A percentile compares a stretch with the other conserved stretches of the same genome.
Evolutionary conservation across 2,113 vertebrate genomes (phyloP).

Genomic region (Thunnus thynnus): DNA sequence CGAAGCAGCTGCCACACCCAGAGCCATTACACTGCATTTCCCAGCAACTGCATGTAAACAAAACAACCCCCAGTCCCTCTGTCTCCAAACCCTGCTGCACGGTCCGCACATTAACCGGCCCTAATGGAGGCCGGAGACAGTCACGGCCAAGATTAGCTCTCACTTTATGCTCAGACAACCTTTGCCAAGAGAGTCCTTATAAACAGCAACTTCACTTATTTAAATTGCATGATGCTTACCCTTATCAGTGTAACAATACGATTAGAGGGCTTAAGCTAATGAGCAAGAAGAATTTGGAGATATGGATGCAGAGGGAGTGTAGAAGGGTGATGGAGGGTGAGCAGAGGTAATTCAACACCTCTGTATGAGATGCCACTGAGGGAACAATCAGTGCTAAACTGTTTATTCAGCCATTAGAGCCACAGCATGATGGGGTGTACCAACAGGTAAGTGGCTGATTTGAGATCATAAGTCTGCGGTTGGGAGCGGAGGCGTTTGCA

Average conservation of each 20-base stretch:
- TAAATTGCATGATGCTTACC: constrained; percentile 24
- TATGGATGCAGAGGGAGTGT: constrained; percentile 37
- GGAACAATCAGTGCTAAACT: constrained; percentile 76
- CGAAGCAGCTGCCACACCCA: constrained; percentile 71
- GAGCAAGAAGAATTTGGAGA: constrained; percentile 36
- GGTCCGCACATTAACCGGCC: constrained; percentile 55
- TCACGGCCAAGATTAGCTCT: constrained; percentile 58
- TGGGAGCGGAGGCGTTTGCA: neutral
- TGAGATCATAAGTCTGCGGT: constrained; percentile 30
- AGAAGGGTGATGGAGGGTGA: constrained; percentile 28
- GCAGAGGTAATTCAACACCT: constrained; percentile 77
- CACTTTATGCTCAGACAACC: constrained; percentile 30
- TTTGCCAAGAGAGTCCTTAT: constrained; percentile 30
- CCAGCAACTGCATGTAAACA: constrained; percentile 69
- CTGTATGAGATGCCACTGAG: constrained; percentile 50
- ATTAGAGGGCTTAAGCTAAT: constrained; percentile 65
- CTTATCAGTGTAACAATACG: constrained; percentile 37
- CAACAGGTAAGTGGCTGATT: constrained; percentile 53
- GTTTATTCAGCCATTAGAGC: constrained; percentile 73
- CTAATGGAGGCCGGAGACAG: constrained; percentile 73
- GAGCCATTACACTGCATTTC: constrained; percentile 72
- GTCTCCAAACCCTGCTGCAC: constrained; percentile 61
- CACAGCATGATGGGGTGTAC: constrained; percentile 15
- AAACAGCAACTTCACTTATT: constrained; percentile 42
- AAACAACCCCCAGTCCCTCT: constrained; percentile 60